Percentiles rank a stretch among this genome's conserved stretches.
These are phyloP conservation scores for Genyomyrus donnyi DNA, from an alignment of 2,113 vertebrate species.

Conservation along the genomic window DNA sequence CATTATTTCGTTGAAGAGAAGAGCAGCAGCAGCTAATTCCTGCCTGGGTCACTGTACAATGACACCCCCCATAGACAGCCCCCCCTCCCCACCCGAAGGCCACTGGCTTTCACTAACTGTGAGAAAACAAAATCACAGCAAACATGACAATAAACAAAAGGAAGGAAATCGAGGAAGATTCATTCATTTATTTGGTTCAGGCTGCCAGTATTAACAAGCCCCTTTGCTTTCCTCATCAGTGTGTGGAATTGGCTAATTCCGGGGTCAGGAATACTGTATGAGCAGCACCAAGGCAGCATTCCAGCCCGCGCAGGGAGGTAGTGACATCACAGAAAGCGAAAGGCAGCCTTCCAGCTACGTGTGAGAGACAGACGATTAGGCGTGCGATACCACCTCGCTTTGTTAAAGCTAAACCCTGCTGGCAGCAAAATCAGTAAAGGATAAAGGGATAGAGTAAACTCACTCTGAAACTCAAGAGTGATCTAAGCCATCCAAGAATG, in stretches of 20 bases:
- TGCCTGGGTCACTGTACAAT: background rate
- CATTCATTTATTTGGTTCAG: background rate
- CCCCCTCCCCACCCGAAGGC: too few species aligned
- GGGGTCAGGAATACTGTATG: background rate
- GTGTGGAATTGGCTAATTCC: background rate
- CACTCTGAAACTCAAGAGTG: constrained; percentile 15
- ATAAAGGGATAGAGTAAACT: background rate
- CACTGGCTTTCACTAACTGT: background rate
- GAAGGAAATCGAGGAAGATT: background rate
- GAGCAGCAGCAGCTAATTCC: background rate
- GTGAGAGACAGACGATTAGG: background rate
- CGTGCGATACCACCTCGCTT: background rate
- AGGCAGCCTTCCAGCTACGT: background rate
- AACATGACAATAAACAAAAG: background rate
- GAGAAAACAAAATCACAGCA: background rate
- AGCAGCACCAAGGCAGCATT: background rate
- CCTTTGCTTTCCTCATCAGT: constrained; percentile 4
- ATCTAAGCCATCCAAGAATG: constrained; percentile 45
- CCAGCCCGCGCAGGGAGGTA: background rate
- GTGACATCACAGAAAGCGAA: background rate
- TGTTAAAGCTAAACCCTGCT: background rate
- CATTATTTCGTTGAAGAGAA: background rate
- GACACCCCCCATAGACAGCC: background rate
- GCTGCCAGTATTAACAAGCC: constrained; percentile 5
- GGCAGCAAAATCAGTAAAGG: background rate